Conservation (phyloP, 2,888 invertebrate species). For the Lepidochitona cinerea region DNA sequence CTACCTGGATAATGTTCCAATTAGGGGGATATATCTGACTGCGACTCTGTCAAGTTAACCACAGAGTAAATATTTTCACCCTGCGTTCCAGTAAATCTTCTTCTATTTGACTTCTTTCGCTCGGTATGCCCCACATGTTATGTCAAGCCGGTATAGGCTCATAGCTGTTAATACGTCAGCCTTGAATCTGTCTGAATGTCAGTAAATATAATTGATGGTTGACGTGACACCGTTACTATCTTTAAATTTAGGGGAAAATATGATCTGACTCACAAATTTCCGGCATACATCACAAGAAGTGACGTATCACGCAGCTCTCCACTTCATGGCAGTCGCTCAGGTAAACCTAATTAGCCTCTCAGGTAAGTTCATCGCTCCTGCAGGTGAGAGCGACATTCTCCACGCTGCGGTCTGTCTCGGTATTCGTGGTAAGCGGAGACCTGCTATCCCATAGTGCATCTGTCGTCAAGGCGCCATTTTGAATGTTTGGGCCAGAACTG, state of each 20-base stretch:
- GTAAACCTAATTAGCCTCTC: not conserved
- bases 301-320: not conserved
- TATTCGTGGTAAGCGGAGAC: not conserved
- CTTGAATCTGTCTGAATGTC: no score
- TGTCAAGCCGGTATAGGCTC: no score
- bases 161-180: no score
- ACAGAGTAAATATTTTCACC: no score
- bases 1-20: no score
- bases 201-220: no score
- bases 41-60: no score
- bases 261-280: not conserved
- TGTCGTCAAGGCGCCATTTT: conserved; percentile 54
- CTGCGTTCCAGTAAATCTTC: no score
- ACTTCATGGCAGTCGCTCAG: not conserved
- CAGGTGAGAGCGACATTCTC: not conserved
- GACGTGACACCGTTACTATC: not conserved
- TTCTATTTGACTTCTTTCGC: no score
- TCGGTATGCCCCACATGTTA: no score
- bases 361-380: not conserved
- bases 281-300: not conserved
- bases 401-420: not conserved
- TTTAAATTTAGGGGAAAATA: not conserved
- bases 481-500: conserved; percentile 37
- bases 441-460: not conserved
- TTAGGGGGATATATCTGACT: no score